phyloP scores from a whole-genome alignment of 2,888 invertebrate genomes.

The Catocala fraxini region DNA sequence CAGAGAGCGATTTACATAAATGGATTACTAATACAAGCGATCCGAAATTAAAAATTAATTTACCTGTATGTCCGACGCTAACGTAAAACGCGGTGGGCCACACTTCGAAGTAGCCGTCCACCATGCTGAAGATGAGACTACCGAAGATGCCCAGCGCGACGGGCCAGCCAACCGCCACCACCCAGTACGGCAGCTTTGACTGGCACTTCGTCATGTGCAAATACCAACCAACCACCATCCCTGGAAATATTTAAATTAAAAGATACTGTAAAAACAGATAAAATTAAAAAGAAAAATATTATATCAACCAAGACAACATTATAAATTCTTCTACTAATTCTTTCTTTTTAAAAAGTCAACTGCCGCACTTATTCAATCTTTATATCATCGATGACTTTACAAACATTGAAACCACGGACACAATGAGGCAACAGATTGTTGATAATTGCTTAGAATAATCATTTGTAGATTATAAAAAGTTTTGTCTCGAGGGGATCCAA shows the following conservation, averaged over 20 bases:
- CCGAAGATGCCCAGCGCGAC: constrained; percentile 87
- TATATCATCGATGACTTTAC: too few species aligned
- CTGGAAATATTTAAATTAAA: constrained; percentile 54
- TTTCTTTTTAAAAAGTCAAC: neutral
- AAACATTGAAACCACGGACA: too few species aligned
- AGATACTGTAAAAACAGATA: too few species aligned
- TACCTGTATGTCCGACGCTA: constrained; percentile 90
- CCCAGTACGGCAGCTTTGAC: constrained; percentile 86
- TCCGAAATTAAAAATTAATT: constrained; percentile 22
- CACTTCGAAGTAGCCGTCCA: constrained; percentile 89
- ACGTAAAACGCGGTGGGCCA: constrained; percentile 92
- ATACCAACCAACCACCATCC: constrained; percentile 92
- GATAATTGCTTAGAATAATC: too few species aligned
- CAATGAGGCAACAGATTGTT: too few species aligned
- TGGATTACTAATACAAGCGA: too few species aligned
- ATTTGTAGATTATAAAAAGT: too few species aligned
- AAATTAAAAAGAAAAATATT: too few species aligned
- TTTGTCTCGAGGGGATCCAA: too few species aligned
- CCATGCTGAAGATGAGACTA: constrained; percentile 90
- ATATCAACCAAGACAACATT: too few species aligned
- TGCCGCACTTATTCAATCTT: neutral
- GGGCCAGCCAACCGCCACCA: constrained; percentile 88
- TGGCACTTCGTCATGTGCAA: constrained; percentile 90
- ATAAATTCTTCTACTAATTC: too few species aligned
- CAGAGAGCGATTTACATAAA: too few species aligned